Percentiles rank a stretch among this genome's conserved stretches.
phyloP scores from a whole-genome alignment of 2,113 vertebrate genomes.

The Triplophysa siluroides region DNA sequence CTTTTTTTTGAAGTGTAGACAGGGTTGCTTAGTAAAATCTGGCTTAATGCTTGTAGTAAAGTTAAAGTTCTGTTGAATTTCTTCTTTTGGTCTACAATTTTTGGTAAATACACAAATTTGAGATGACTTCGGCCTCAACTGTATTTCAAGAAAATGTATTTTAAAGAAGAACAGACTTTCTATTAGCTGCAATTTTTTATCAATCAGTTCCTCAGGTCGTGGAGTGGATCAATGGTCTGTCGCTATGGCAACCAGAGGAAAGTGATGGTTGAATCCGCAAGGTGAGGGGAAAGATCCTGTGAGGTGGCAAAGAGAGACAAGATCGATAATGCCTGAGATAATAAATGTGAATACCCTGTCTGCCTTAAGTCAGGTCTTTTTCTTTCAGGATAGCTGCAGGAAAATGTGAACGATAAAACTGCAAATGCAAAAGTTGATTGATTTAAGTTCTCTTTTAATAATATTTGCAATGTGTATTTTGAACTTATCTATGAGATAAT shows the following conservation, averaged over 20 bases:
- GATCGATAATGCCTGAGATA: slow-evolving; percentile 54
- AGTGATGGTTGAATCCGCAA: slow-evolving; percentile 47
- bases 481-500: no score
- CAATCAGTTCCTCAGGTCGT: slow-evolving; percentile 43
- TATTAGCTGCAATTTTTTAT: slow-evolving; percentile 47
- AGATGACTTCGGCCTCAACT: background rate
- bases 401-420: slow-evolving; percentile 26
- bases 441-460: background rate
- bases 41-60: background rate
- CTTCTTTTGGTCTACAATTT: background rate
- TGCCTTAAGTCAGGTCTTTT: background rate
- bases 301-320: slow-evolving; percentile 39
- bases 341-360: slow-evolving; percentile 47
- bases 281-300: slow-evolving; percentile 52
- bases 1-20: background rate
- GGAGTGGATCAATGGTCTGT: slow-evolving; percentile 58
- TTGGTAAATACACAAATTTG: background rate
- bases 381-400: slow-evolving; percentile 1
- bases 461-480: no score
- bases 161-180: slow-evolving; percentile 36
- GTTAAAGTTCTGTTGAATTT: background rate
- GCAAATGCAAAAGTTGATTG: background rate
- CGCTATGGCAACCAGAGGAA: slow-evolving; percentile 54
- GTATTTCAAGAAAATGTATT: background rate
- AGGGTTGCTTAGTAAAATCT: background rate